Conservation (phyloP, 2,888 invertebrate genomes). For the Chydorus sphaericus region DNA sequence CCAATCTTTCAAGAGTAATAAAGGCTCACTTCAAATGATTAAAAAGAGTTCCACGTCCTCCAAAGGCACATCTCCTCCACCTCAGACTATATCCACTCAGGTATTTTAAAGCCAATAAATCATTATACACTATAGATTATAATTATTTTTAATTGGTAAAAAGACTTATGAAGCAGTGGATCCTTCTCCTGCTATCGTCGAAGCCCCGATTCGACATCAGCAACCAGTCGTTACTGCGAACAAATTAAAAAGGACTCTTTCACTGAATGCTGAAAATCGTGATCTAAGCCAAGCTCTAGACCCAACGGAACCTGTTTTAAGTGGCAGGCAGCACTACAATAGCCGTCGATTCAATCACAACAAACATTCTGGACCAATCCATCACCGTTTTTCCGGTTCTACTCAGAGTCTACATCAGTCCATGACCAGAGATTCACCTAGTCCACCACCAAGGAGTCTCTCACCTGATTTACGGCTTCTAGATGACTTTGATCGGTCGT, state of each 20-base stretch:
- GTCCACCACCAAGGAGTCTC: conserved; percentile 10
- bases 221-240: background rate
- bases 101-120: conserved; percentile 30
- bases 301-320: background rate
- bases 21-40: conserved; percentile 1
- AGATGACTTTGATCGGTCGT: background rate
- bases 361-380: background rate
- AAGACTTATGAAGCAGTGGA: background rate
- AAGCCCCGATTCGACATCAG: background rate
- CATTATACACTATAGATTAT: background rate
- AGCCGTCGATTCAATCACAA: background rate
- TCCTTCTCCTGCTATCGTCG: background rate
- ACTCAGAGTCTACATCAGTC: conserved; percentile 12
- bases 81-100: conserved; percentile 75
- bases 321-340: background rate
- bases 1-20: background rate
- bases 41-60: conserved; percentile 30
- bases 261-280: conserved; percentile 2
- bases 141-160: background rate
- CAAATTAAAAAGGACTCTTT: conserved; percentile 10
- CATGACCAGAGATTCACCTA: background rate
- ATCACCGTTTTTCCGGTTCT: conserved; percentile 1
- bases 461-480: conserved; percentile 7
- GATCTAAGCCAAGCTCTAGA: background rate
- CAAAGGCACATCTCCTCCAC: conserved; percentile 70